Evolutionary conservation across 2,113 vertebrate species (phyloP).

Genomic region (Sisor rabdophorus): DNA sequence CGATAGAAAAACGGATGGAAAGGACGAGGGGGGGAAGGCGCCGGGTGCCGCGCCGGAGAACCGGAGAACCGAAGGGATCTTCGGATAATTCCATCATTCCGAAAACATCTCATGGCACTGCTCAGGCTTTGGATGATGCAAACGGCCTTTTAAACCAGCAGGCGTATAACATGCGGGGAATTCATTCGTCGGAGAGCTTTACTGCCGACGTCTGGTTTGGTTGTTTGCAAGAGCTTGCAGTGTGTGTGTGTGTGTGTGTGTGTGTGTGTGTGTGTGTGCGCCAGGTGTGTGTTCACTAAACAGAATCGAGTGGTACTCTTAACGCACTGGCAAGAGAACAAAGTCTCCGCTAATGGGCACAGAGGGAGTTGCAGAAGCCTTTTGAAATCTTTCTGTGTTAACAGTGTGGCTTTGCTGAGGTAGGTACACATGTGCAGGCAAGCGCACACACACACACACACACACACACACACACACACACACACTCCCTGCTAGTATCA

Average conservation of each 20-base stretch:
- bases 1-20: neutral
- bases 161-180: slow-evolving; percentile 39
- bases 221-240: slow-evolving; percentile 31
- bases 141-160: slow-evolving; percentile 41
- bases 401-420: slow-evolving; percentile 41
- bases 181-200: slow-evolving; percentile 41
- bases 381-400: slow-evolving; percentile 47
- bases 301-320: slow-evolving; percentile 39
- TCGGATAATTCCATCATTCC: neutral
- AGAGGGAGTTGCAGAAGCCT: slow-evolving; percentile 43
- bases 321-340: slow-evolving; percentile 55
- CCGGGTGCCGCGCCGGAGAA: neutral
- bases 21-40: neutral
- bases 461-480: slow-evolving; percentile 30
- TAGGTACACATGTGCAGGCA: slow-evolving; percentile 22
- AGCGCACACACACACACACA: slow-evolving; percentile 25
- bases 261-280: slow-evolving; percentile 35
- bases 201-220: slow-evolving; percentile 46
- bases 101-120: neutral
- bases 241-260: slow-evolving; percentile 40
- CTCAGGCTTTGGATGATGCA: slow-evolving; percentile 31
- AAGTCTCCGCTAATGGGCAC: slow-evolving; percentile 52
- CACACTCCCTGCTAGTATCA: slow-evolving; percentile 9
- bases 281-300: slow-evolving; percentile 43
- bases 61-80: neutral